A percentile compares a stretch with the other conserved stretches of the same genome.
Conservation (phyloP, 2,888 invertebrate genomes). For the Lepidocyrtoides sp. region DNA sequence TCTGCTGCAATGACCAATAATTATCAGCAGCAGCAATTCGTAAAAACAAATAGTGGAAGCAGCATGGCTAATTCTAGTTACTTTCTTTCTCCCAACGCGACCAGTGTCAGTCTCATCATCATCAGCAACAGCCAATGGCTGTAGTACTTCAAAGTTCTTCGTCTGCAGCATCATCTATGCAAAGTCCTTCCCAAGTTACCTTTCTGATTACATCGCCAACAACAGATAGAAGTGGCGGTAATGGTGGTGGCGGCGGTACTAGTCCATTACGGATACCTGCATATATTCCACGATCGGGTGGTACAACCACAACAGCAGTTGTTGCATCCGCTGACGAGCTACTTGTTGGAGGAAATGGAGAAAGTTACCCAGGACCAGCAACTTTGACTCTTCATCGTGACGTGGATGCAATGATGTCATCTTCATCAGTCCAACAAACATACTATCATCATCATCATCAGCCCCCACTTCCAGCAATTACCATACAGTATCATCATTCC, state of each 20-base stretch:
- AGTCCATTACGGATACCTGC: constrained; percentile 61
- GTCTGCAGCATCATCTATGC: neutral
- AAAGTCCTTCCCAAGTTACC: constrained; percentile 49
- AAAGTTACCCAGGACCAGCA: constrained; percentile 54
- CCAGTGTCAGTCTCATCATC: constrained; percentile 13
- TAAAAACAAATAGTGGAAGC: neutral
- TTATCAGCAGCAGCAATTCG: constrained; percentile 22
- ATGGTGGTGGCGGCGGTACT: neutral
- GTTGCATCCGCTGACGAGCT: constrained; percentile 45
- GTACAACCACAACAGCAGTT: neutral
- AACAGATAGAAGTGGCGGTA: no score
- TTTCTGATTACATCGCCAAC: constrained; percentile 61
- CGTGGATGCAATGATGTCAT: neutral
- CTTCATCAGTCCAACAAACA: neutral
- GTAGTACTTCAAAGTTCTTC: neutral
- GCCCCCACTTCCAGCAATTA: constrained; percentile 65
- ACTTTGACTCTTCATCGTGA: constrained; percentile 72
- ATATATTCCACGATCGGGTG: constrained; percentile 52
- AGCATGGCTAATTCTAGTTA: constrained; percentile 1
- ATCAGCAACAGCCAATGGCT: constrained; percentile 38
- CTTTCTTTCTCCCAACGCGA: constrained; percentile 19
- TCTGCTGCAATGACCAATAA: constrained; percentile 10
- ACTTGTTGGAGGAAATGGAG: constrained; percentile 27
- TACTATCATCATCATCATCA: neutral
- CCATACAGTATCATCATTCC: constrained; percentile 73